These are phyloP conservation scores for Onychorhynchus coronatus DNA, from an alignment of 2,113 vertebrate genomes.

Conservation along the genomic window DNA sequence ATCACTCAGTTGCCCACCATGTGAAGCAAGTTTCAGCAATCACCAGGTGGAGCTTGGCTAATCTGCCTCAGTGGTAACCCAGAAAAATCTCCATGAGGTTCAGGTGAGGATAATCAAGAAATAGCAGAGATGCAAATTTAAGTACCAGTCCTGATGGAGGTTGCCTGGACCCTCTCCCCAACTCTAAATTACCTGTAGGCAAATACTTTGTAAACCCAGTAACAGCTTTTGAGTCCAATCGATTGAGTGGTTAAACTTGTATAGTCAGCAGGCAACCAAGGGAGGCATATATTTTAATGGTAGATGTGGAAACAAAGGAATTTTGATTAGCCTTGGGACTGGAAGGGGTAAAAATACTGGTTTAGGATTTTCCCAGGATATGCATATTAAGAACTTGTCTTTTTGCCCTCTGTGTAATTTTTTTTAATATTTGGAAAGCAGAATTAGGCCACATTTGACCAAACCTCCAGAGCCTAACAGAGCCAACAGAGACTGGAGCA, in stretches of 20 bases:
- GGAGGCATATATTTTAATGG: slow-evolving; percentile 50
- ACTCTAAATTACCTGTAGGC: background rate
- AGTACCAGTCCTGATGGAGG: background rate
- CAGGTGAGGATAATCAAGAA: background rate
- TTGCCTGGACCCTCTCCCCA: background rate
- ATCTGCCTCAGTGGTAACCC: background rate
- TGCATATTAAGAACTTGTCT: slow-evolving; percentile 59
- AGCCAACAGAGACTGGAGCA: slow-evolving; percentile 1
- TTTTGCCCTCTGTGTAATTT: slow-evolving; percentile 59
- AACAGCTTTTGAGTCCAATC: background rate
- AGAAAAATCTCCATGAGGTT: background rate
- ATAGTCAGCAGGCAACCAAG: slow-evolving; percentile 40
- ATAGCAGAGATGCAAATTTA: background rate
- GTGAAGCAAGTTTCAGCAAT: background rate
- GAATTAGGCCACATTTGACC: slow-evolving; percentile 61
- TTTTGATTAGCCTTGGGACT: slow-evolving; percentile 53
- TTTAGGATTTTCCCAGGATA: slow-evolving; percentile 58
- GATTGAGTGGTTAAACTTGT: slow-evolving; percentile 41
- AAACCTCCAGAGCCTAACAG: slow-evolving; percentile 43
- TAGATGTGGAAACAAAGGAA: slow-evolving; percentile 58
- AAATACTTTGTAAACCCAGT: background rate
- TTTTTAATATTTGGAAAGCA: slow-evolving; percentile 59
- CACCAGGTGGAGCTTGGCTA: background rate
- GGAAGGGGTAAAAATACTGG: slow-evolving; percentile 51
- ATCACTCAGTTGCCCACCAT: background rate